Conservation (phyloP, 2,113 vertebrate species). For the Coreoperca whiteheadi region DNA sequence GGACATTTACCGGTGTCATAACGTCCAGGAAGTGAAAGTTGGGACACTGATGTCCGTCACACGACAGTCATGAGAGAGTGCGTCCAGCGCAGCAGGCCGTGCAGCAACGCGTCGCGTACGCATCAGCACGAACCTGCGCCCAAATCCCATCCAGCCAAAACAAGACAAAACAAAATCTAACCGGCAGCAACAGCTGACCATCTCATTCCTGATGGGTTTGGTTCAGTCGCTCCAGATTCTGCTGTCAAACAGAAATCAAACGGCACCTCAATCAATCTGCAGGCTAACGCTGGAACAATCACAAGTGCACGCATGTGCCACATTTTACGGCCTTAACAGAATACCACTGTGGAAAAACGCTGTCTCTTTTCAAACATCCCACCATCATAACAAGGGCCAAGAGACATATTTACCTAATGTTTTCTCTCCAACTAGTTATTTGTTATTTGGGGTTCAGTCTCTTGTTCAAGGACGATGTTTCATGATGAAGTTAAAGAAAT, state of each 20-base stretch:
- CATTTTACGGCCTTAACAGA: neutral
- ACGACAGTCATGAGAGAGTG: conserved; percentile 33
- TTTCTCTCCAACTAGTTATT: too few relatives aligned
- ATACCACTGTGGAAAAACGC: neutral
- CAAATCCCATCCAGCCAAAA: neutral
- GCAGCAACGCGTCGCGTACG: neutral
- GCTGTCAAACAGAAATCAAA: too few relatives aligned
- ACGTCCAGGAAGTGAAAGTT: conserved; percentile 18
- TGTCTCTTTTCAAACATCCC: neutral
- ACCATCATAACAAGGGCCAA: neutral
- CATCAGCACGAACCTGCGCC: neutral
- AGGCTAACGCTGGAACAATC: conserved; percentile 1
- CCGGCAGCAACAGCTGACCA: neutral
- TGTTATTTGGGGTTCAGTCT: too few relatives aligned
- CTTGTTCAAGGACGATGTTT: too few relatives aligned
- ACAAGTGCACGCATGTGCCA: neutral
- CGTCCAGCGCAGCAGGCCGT: neutral
- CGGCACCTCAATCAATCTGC: neutral
- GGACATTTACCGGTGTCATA: too few relatives aligned
- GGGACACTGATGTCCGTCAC: conserved; percentile 20
- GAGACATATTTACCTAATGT: too few relatives aligned
- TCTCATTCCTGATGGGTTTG: neutral
- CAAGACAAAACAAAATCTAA: neutral
- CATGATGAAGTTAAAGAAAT: too few relatives aligned
- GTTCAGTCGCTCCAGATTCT: neutral